A percentile compares a stretch with the other conserved stretches of the same genome.
These are phyloP conservation scores for Percopsis transmontana DNA, from an alignment of 2,113 vertebrate species.

Conservation along the genomic window DNA sequence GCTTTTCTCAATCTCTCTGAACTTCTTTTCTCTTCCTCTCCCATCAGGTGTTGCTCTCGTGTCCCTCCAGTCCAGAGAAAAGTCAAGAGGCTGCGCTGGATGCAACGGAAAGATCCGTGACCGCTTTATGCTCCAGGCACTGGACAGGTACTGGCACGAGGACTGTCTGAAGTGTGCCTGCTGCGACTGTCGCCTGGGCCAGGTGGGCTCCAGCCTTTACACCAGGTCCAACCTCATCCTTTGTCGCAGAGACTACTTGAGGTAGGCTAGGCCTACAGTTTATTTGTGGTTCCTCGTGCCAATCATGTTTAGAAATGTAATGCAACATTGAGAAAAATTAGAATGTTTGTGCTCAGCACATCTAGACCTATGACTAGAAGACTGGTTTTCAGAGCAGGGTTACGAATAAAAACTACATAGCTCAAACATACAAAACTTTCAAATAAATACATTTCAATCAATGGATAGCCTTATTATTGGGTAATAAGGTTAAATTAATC, in stretches of 20 bases:
- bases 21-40: conserved; percentile 27
- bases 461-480: no score
- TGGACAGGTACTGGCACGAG: conserved; percentile 96
- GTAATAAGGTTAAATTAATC: no score
- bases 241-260: conserved; percentile 93
- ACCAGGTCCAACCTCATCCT: conserved; percentile 97
- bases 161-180: conserved; percentile 96
- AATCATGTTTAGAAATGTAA: not conserved
- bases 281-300: not conserved
- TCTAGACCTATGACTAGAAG: no score
- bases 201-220: conserved; percentile 94
- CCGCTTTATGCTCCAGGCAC: conserved; percentile 93
- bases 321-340: not conserved
- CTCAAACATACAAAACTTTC: no score
- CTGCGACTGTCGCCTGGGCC: conserved; percentile 94
- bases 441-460: no score
- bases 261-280: conserved; percentile 67
- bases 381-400: no score
- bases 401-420: no score
- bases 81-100: conserved; percentile 92
- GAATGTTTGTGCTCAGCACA: no score
- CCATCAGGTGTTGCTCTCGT: conserved; percentile 86
- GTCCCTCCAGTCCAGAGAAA: conserved; percentile 92
- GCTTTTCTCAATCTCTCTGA: conserved; percentile 1
- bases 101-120: conserved; percentile 95